Evolutionary conservation across 2,888 invertebrate species (phyloP).

Genomic region (Nomada fucata): DNA sequence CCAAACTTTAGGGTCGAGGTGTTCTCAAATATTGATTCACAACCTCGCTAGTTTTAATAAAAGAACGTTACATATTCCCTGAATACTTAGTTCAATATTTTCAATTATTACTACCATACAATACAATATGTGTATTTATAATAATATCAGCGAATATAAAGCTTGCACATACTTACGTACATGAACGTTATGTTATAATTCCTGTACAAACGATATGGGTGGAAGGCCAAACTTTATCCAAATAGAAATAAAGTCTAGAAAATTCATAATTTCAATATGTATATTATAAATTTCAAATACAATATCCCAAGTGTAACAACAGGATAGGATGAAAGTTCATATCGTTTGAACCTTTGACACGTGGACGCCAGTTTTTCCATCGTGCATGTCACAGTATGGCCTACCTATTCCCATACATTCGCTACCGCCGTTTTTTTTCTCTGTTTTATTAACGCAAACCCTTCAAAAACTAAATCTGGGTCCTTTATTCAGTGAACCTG

Average conservation of each 20-base stretch:
- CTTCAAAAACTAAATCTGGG: slow-evolving; percentile 20
- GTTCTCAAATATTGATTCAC: slow-evolving; percentile 15
- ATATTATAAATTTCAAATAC: not conserved
- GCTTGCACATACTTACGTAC: too few relatives aligned
- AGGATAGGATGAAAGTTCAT: not conserved
- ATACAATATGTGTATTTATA: not conserved
- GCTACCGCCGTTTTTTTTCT: not conserved
- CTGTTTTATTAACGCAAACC: slow-evolving; percentile 16
- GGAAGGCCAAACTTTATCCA: not conserved
- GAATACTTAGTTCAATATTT: not conserved
- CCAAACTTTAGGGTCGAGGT: not conserved
- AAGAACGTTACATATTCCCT: not conserved
- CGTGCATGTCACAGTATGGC: not conserved
- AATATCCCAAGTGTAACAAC: slow-evolving; percentile 2
- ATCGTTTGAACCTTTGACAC: slow-evolving; percentile 24
- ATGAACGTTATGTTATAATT: too few relatives aligned
- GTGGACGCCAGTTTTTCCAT: slow-evolving; percentile 8
- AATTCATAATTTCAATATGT: not conserved
- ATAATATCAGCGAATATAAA: not conserved
- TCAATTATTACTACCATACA: not conserved
- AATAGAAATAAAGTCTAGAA: not conserved
- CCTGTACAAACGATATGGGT: too few relatives aligned
- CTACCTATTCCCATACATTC: not conserved
- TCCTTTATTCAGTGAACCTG: slow-evolving; percentile 33
- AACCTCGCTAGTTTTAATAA: not conserved